These are phyloP conservation scores for Amblyteles armatorius DNA, from an alignment of 2,888 invertebrate species.

Conservation along the genomic window DNA sequence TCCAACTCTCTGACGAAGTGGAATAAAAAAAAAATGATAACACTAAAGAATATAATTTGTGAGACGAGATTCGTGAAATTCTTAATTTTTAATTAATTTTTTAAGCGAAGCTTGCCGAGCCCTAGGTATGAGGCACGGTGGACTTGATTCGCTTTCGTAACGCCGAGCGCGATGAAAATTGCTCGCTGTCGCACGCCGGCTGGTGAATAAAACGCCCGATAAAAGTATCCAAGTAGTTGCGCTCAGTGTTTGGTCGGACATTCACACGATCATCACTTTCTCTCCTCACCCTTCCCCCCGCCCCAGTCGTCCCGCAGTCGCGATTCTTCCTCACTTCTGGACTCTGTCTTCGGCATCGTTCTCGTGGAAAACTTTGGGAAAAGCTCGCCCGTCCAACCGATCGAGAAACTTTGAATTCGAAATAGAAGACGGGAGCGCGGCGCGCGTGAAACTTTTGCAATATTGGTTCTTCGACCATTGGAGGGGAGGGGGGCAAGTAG, in stretches of 20 bases:
- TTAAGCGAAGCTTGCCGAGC: background rate
- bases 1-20: slow-evolving; percentile 2
- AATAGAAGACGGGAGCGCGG: slow-evolving; percentile 64
- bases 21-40: background rate
- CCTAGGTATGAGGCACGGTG: background rate
- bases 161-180: background rate
- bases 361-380: background rate
- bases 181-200: background rate
- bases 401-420: slow-evolving; percentile 68
- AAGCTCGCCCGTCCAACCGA: slow-evolving; percentile 46
- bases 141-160: background rate
- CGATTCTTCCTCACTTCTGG: slow-evolving; percentile 17
- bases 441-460: slow-evolving; percentile 77
- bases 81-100: background rate
- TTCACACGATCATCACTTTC: slow-evolving; percentile 16
- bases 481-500: slow-evolving; percentile 44
- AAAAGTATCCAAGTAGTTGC: slow-evolving; percentile 31
- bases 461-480: slow-evolving; percentile 74
- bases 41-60: background rate
- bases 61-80: background rate
- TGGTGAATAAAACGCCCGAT: background rate
- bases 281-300: background rate
- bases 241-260: slow-evolving; percentile 36
- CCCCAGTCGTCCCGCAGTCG: background rate
- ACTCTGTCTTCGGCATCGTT: background rate